Base-by-base conservation (phyloP, 2,797 vertebrate species). In the Fundulus diaphanus region DNA sequence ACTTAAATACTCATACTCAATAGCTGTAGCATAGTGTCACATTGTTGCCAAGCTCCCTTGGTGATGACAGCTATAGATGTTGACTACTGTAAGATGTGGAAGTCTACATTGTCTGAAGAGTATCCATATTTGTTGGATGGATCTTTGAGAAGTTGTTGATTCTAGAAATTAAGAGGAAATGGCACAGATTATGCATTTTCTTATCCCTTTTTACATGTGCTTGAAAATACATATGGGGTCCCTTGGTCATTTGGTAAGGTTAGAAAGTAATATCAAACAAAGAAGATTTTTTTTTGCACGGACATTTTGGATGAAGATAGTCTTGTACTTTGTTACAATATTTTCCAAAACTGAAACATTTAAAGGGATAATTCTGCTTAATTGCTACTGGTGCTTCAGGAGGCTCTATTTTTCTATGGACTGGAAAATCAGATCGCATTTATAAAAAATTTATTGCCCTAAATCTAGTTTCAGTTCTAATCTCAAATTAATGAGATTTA, bases 11-110 rank as follows among this genome's bases (percentile, higher is more conserved):
- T 78, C 80, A 74, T 77, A 79, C 81, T 80, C 75, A 16, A n/a
- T 70, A 52, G 48, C 78, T 80, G 61, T 80, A 68, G 83, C 5
- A n/a, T 51, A 74, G 63, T 76, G 40, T 65, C 42, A 79, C 84
- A 81, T n/a, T 85, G 85, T 89, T 87, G 79, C 81, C 52, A 20
- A 61, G 68, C 73, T 72, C 76, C 82, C 91, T 82, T 18, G 3
- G 88, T 91, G 87, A 89, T 68, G 77, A 78, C 84, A 79, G 77
- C n/a, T 63, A 85, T 93, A 92, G 92, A 92, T 93, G 92, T 86
- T 59, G 70, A 73, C 85, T 82, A 82, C 82, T 91, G 80, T 85
- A 88, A 90, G 85, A 76, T 63, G 76, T 74, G 3, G 31, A 20
- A 33, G 33, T 63, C 20, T 22, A 2, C 16, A 51, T 51, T 51